A percentile compares a stretch with the other conserved stretches of the same genome.
Evolutionary conservation across 2,888 invertebrate genomes (phyloP).

Genomic region (Trichacis sp.): DNA sequence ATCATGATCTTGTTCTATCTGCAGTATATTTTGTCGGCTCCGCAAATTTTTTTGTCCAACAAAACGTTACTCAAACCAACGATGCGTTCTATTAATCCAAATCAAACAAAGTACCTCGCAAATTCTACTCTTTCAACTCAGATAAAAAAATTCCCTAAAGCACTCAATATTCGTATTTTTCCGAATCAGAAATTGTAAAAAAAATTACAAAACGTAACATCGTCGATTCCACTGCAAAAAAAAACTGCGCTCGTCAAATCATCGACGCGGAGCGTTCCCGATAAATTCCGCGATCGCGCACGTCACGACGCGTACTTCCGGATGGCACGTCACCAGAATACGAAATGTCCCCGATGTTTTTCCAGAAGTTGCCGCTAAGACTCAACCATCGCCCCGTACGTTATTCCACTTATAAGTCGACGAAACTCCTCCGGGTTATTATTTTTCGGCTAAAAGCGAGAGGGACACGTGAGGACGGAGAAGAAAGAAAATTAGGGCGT

Average conservation of each 20-base stretch:
- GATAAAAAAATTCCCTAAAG: no score
- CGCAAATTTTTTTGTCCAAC: no score
- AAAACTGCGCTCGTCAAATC: slow-evolving; percentile 49
- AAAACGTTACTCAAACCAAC: no score
- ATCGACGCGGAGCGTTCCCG: slow-evolving; percentile 47
- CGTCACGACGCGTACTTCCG: slow-evolving; percentile 31
- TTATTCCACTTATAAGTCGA: slow-evolving; percentile 31
- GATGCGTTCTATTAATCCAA: no score
- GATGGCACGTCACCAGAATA: slow-evolving; percentile 23
- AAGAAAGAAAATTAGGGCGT: slow-evolving; percentile 27
- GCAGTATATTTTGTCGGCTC: no score
- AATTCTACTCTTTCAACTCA: no score
- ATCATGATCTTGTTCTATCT: no score
- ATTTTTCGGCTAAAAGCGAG: slow-evolving; percentile 43
- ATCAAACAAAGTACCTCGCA: no score
- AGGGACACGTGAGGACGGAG: slow-evolving; percentile 15
- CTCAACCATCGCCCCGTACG: slow-evolving; percentile 9
- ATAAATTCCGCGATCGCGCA: slow-evolving; percentile 47
- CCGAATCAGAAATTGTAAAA: no score
- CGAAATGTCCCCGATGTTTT: slow-evolving; percentile 32
- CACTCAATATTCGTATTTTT: no score
- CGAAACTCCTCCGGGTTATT: slow-evolving; percentile 33
- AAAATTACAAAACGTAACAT: no score
- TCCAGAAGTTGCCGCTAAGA: slow-evolving; percentile 17
- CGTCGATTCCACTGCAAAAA: no score